Base-by-base conservation (phyloP, 2,888 invertebrate species). In the Spodoptera exigua region DNA sequence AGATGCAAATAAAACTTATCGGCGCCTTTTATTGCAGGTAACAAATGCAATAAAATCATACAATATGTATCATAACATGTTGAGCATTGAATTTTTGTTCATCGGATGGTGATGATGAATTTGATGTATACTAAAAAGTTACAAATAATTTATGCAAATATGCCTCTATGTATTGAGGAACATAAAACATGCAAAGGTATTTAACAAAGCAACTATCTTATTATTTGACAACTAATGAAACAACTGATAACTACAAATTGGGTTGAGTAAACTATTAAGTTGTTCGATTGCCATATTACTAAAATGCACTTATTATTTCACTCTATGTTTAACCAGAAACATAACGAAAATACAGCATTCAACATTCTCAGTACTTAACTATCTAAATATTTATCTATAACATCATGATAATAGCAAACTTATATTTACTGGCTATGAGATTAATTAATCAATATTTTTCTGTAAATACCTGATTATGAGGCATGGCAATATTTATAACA, bases 251-350 rank as follows among this genome's bases (percentile, higher is more conserved):
- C 76, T 64, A 82, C 77, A 74, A 81, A 80, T 63, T 61, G 74
- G 61, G 60, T 67, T 27, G 27, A 70, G 72, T 75, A 84, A 84
- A 87, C 27, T 27, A 27, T 27, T 27, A 7, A 27, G 27, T 9
- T 27, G 84, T 86, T 80, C 84, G 80, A 72, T 83, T 77, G 76
- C 61, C 62, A 67, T 45, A 68, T 69, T 77, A 87, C 84, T 80
- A 82, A 85, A 79, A 82, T 84, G 75, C 76, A 82, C 52, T 75
- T 78, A 70, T 76, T 70, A 74, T 68, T 77, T 78, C 74, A 63
- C 41, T 67, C 67, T 75, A 79, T 79, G 80, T 82, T 75, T 76
- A 79, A 70, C 79, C 79, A 75, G 32, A 43, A 56, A 59, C 34
- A 18, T 18, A 43, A 13, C 44, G 4, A 11, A 27, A 27, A 65